Percentiles rank a stretch among this genome's conserved stretches.
These are phyloP conservation scores for Drosophila basisetae DNA, from an alignment of 2,888 invertebrate genomes.

Conservation along the genomic window DNA sequence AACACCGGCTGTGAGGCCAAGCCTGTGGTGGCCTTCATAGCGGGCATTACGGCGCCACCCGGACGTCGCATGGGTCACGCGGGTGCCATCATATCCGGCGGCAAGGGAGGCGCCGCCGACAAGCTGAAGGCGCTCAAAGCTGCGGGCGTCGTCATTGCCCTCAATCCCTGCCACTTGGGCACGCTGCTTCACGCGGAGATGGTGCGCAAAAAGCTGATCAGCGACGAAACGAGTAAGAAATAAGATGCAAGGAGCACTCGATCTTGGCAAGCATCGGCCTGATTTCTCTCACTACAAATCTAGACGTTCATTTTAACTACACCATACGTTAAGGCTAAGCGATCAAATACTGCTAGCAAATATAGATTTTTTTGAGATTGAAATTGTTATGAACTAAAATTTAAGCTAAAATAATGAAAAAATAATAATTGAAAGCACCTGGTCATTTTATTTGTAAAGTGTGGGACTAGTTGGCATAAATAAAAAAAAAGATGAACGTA, in stretches of 20 bases:
- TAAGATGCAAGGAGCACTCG: background rate
- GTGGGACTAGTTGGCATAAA: background rate
- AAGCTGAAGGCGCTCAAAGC: constrained; percentile 97
- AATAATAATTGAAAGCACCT: background rate
- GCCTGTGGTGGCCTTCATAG: constrained; percentile 99
- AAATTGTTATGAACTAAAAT: background rate
- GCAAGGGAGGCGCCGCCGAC: constrained; percentile 98
- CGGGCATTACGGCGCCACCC: constrained; percentile 98
- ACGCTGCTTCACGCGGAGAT: constrained; percentile 93
- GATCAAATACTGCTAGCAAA: background rate
- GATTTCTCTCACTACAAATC: background rate
- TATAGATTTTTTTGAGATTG: background rate
- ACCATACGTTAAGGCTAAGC: background rate
- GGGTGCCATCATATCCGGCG: constrained; percentile 99
- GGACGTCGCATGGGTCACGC: constrained; percentile 99
- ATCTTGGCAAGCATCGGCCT: background rate
- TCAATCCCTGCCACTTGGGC: constrained; percentile 97
- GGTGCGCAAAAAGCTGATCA: constrained; percentile 89
- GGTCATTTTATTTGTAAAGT: background rate
- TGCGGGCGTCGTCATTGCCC: constrained; percentile 96
- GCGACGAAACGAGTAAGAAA: background rate
- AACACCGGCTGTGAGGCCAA: constrained; percentile 95
- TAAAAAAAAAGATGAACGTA: background rate
- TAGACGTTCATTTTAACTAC: background rate
- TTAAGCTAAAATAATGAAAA: background rate